Evolutionary conservation across 2,888 invertebrate genomes (phyloP), one percentile per base, ranked within the genome.

Genomic region (Chymomyza fuscimana): DNA sequence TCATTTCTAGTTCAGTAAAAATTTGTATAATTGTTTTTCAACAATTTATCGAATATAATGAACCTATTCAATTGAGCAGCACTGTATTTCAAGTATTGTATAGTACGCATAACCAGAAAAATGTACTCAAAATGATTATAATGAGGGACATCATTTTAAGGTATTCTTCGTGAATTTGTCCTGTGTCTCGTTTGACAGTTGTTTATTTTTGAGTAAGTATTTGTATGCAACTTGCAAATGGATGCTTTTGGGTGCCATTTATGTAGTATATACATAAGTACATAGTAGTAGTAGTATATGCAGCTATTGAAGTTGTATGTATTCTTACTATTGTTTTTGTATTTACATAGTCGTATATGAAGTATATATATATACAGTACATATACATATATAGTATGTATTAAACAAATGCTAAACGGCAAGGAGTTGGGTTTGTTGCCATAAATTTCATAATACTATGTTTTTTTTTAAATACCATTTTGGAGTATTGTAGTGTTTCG

Each of bases 401-500:
- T 29, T 4, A 59, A 15, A 4, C n/a, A 32, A 59, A 59, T 59
- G 25, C 25, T 25, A 59, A 25, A 59, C 15, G n/a, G 54, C 22
- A 22, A 54, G 16, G 52, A 9, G 16, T 54, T 54, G 52, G 19
- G 19, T 16, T 16, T 1, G 16, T 54, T 19, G 52, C 40, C 40
- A 46, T 46, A 46, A 46, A 46, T 10, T 46, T 46, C 2, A 46
- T 46, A 46, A 51, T 22, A 25, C 50, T 67, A 67, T 68, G 50
- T 78, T 68, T 67, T 71, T 65, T 68, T 52, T 86, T 89, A 89
- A 90, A 91, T 95, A 96, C 96, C 96, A 96, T 96, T 95, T 95
- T 96, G 93, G 96, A 96, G 95, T 95, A 96, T 94, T 94, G 95
- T 93, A 96, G 95, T 90, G 96, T 96, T 93, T 96, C 96, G 92